Conservation (phyloP, 1,140 invertebrate genomes). For the Oryctes rhinoceros region DNA sequence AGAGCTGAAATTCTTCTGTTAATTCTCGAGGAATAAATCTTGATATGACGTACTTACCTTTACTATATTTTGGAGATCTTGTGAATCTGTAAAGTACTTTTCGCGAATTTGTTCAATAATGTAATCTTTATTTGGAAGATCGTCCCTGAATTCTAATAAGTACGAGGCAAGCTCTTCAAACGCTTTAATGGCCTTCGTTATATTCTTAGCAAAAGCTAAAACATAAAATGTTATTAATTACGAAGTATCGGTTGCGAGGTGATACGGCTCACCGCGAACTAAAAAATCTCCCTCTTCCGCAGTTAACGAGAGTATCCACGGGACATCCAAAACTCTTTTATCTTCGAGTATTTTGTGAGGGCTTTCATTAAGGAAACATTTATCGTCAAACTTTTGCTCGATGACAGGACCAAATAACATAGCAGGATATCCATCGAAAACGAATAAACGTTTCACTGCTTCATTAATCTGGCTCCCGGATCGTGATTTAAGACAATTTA, state of each 20-base stretch:
- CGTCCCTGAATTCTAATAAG: constrained; percentile 1
- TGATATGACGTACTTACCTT: not conserved
- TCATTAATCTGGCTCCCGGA: constrained; percentile 7
- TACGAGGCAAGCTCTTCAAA: not conserved
- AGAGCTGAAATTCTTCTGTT: not conserved
- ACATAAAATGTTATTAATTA: not conserved
- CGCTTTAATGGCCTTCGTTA: not conserved
- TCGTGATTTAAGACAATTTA: constrained; percentile 28
- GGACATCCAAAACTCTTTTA: constrained; percentile 57
- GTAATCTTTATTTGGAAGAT: not conserved
- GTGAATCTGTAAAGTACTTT: not conserved
- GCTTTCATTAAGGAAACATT: constrained; percentile 64
- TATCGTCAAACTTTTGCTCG: constrained; percentile 49
- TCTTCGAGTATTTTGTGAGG: constrained; percentile 62
- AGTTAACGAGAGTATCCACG: constrained; percentile 53
- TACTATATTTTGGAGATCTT: not conserved
- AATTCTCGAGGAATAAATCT: not conserved
- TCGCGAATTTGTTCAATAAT: not conserved
- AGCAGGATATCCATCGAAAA: constrained; percentile 19
- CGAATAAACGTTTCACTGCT: not conserved
- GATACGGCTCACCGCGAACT: constrained; percentile 50
- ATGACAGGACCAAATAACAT: constrained; percentile 46
- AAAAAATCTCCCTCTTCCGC: constrained; percentile 56
- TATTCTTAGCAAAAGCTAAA: constrained; percentile 16
- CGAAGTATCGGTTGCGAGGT: not conserved